Evolutionary conservation across 30 jellyfish, hydroid and myxozoan genomes (phyloP), one percentile per base, ranked within the genome.

Genomic region (Cassiopea andromeda): DNA sequence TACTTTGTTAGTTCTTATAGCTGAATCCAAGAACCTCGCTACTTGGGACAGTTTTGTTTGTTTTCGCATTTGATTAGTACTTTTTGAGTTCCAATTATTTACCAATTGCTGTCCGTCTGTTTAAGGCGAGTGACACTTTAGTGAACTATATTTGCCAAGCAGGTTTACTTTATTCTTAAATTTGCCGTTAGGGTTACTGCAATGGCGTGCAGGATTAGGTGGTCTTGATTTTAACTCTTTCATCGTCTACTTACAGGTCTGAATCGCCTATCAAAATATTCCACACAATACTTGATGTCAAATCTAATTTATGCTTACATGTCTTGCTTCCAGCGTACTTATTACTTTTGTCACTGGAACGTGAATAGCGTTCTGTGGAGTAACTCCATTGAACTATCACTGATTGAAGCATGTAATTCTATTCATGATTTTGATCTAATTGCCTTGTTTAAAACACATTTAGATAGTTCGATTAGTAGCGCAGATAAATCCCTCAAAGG

Each of bases 381-480:
- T 16, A 69, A 69, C 48, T 69, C 12, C 14, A 69, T 69, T 7
- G 14, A 69, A 69, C 78, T 69, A 43, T 69, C 78, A 69, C 15
- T 69, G 48, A 17, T 69, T 18, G 48, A 5, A 50, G 64, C 64
- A 50, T 50, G 9, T 9, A 50, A 50, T 50, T 50, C 64, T 50
- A 50, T 50, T 50, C 5, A 16, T 43, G 14, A 75, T 48, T 75
- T 75, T 48, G 61, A 75, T 75, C 10, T 75, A 17, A 48, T 75
- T 43, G 84, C 84, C 84, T 44, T 75, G 67, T 75, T 74, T 75
- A 74, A 75, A 75, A 75, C 84, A 43, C 8, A 43, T 44, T 75
- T 75, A 48, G 27, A 75, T 48, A 75, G 84, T 48, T 75, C 84
- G 5, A 48, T 75, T 6, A 48, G 49, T 17, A 75, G 9, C 8